phyloP scores from a whole-genome alignment of 2,888 invertebrate genomes.

The Drosophila picticornis region DNA sequence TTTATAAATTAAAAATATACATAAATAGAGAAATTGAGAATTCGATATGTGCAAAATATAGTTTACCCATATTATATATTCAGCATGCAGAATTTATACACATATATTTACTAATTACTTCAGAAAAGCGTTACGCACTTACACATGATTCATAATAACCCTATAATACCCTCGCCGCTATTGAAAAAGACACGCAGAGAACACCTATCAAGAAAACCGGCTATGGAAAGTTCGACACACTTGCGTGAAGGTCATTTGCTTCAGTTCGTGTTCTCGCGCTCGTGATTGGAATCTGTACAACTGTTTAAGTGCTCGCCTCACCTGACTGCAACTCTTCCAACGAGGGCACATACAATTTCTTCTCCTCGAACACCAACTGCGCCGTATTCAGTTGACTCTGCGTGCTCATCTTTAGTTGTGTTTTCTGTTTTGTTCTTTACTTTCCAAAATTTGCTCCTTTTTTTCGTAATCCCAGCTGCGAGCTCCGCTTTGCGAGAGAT shows the following conservation, averaged over 20 bases:
- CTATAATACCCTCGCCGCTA: background rate
- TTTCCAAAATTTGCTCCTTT: constrained; percentile 9
- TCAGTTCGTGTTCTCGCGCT: constrained; percentile 2
- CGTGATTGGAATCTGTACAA: constrained; percentile 18
- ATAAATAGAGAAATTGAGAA: background rate
- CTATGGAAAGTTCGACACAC: constrained; percentile 69
- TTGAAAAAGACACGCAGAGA: constrained; percentile 12
- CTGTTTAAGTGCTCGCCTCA: constrained; percentile 80
- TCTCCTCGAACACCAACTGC: constrained; percentile 86
- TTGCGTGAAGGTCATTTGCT: constrained; percentile 74
- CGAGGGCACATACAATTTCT: constrained; percentile 87
- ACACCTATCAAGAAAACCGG: constrained; percentile 48
- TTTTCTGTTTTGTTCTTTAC: constrained; percentile 2
- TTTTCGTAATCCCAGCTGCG: background rate
- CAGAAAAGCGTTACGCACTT: background rate
- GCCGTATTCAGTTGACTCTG: constrained; percentile 70
- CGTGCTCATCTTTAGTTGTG: constrained; percentile 62
- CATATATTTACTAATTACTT: background rate
- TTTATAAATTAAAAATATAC: background rate
- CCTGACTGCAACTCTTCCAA: constrained; percentile 89
- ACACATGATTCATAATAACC: background rate
- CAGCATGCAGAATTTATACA: background rate
- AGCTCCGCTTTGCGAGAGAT: constrained; percentile 19
- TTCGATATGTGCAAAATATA: background rate
- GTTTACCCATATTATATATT: background rate